Percentiles rank a stretch among this genome's conserved stretches.
Evolutionary conservation across 2,113 vertebrate genomes (phyloP).

Genomic region (Urocynchramus pylzowi): DNA sequence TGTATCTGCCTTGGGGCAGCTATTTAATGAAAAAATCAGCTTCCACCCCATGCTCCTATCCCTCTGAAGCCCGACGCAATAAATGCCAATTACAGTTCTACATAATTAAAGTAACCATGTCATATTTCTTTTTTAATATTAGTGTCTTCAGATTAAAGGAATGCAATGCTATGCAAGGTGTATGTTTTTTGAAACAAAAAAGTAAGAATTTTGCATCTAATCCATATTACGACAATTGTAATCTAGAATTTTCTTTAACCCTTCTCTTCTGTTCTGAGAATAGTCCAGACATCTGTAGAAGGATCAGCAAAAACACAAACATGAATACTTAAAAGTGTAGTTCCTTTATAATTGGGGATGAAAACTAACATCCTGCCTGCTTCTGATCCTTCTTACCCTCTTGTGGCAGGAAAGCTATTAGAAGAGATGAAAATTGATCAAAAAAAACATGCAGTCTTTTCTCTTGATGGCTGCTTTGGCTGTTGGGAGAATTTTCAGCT

Average conservation of each 20-base stretch:
- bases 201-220: background rate
- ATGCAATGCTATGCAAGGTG: background rate
- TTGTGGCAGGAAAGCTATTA: background rate
- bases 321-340: background rate
- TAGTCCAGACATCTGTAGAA: background rate
- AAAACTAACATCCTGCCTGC: background rate
- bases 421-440: conserved; percentile 1
- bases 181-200: background rate
- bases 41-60: conserved; percentile 24
- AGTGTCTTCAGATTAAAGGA: conserved; percentile 1
- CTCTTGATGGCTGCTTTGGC: background rate
- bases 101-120: conserved; percentile 54
- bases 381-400: background rate
- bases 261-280: background rate
- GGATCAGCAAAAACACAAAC: background rate
- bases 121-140: conserved; percentile 23
- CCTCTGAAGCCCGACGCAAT: conserved; percentile 24
- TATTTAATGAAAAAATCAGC: conserved; percentile 53
- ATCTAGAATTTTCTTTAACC: conserved; percentile 3
- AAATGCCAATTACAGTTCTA: conserved; percentile 53
- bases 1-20: conserved; percentile 46
- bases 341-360: background rate
- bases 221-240: background rate
- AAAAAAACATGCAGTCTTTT: background rate
- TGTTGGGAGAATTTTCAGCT: background rate